Percentiles rank a stretch among this genome's conserved stretches.
Conservation (phyloP, 92 coral and sea anemone genomes). For the Paramuricea clavata region DNA sequence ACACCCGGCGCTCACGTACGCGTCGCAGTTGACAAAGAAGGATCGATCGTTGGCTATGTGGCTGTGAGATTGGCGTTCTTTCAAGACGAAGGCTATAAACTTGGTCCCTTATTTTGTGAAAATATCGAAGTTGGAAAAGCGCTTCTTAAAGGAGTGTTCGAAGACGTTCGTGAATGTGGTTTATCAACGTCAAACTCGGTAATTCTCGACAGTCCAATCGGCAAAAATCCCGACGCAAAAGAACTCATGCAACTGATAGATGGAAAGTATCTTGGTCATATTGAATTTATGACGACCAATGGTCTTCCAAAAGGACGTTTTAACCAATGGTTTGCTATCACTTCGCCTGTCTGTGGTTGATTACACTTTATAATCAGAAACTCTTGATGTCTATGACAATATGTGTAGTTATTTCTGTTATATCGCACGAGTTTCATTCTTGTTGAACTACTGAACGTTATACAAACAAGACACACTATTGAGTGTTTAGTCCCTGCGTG, state of each 20-base stretch:
- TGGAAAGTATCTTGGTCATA: background rate
- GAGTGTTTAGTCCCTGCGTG: too few species aligned
- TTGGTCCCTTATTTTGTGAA: background rate
- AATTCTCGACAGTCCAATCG: background rate
- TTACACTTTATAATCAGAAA: too few species aligned
- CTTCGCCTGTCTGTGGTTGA: background rate
- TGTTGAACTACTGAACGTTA: too few species aligned
- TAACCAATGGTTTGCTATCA: constrained; percentile 46
- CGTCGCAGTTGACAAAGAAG: constrained; percentile 51
- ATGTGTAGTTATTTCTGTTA: too few species aligned
- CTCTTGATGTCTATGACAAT: too few species aligned
- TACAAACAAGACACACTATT: too few species aligned
- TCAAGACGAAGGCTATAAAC: background rate
- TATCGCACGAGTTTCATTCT: too few species aligned
- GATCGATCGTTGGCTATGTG: constrained; percentile 47
- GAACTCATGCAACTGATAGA: constrained; percentile 27
- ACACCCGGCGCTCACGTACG: constrained; percentile 48
- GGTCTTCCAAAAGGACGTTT: constrained; percentile 38
- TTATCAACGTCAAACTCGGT: background rate
- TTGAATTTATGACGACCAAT: constrained; percentile 28
- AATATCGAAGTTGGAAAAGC: constrained; percentile 5
- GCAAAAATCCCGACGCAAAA: background rate
- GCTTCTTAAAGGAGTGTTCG: background rate
- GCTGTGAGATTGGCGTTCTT: constrained; percentile 32
- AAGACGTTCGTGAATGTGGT: constrained; percentile 21